A percentile compares a stretch with the other conserved stretches of the same genome.
Conservation (phyloP, 1,140 invertebrate genomes). For the Drosophila novamexicana region DNA sequence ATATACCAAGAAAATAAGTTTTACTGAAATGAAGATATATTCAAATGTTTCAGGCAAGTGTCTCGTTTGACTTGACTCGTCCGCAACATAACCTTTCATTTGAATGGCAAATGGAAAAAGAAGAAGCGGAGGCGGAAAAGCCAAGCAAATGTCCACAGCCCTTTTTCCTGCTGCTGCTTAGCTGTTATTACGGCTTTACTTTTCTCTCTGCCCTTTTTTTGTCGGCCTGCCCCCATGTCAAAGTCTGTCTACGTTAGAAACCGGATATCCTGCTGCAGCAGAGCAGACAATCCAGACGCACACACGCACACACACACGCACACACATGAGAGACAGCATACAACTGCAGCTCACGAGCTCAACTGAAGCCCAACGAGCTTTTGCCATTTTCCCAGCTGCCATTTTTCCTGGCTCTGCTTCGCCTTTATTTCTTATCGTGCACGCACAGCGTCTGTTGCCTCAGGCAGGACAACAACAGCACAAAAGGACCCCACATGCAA, state of each 20-base stretch:
- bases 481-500: slow-evolving; percentile 61
- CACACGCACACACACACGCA: slow-evolving; percentile 12
- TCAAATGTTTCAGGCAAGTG: slow-evolving; percentile 1
- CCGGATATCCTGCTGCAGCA: slow-evolving; percentile 76
- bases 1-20: neutral
- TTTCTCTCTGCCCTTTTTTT: neutral
- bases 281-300: slow-evolving; percentile 52
- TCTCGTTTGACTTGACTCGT: neutral
- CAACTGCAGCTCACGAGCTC: slow-evolving; percentile 48
- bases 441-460: slow-evolving; percentile 54
- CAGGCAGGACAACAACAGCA: slow-evolving; percentile 17
- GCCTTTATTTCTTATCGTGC: slow-evolving; percentile 59
- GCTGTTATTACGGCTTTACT: slow-evolving; percentile 4
- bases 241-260: slow-evolving; percentile 66
- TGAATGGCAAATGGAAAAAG: slow-evolving; percentile 5
- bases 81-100: slow-evolving; percentile 26
- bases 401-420: slow-evolving; percentile 26
- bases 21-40: neutral
- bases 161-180: slow-evolving; percentile 1
- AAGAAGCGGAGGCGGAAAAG: neutral
- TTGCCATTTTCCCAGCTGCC: slow-evolving; percentile 1
- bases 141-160: neutral
- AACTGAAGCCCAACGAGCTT: slow-evolving; percentile 34
- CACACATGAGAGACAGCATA: neutral
- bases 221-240: neutral